Base-by-base conservation (phyloP, 2,797 vertebrate species). In the Tauraco hartlaubi region DNA sequence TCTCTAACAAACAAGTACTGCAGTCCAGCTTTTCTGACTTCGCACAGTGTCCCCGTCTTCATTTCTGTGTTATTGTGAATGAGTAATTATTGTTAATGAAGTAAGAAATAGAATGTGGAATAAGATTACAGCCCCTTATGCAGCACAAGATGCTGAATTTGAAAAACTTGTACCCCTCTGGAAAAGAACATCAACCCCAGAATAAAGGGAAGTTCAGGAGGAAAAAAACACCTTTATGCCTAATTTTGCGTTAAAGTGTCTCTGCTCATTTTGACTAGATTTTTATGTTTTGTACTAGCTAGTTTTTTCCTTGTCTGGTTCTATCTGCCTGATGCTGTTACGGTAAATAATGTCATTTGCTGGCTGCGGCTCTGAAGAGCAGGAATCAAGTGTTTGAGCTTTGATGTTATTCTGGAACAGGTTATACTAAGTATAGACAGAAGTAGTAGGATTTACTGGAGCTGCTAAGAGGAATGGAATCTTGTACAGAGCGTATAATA, bases 171-270 rank as follows among this genome's bases (percentile, higher is more conserved):
- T 54, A 31, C 7, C 22, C 2, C 5, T 58, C 28, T 76, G 41
- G 28, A 48, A 76, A 14, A 79, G 52, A 82, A 28, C 5, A 41
- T 48, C 25, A 68, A 35, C 14, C 15, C 0, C 2, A 83, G 26
- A 85, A 35, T 39, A 5, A 64, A 51, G 11, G n/a, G 18, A 75
- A 39, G 6, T 3, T 12, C 33, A 28, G 17, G 17, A 49, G 23
- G 5, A 15, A 31, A 49, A 54, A 15, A 0, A 8, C 0, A 35
- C 15, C 23, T 61, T 52, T 41, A 48, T 2, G 4, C 3, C 5
- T 15, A 67, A 55, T 63, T 67, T 88, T 55, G 19, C 4, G 1
- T 16, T 22, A 3, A 58, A 18, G 21, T 49, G 33, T 8, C 13
- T 41, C 2, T 82, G 33, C 39, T 85, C 48, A 20, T 23, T 82